Conservation (phyloP, 30 jellyfish, hydroid and myxozoan species). For the Turritopsis rubra region DNA sequence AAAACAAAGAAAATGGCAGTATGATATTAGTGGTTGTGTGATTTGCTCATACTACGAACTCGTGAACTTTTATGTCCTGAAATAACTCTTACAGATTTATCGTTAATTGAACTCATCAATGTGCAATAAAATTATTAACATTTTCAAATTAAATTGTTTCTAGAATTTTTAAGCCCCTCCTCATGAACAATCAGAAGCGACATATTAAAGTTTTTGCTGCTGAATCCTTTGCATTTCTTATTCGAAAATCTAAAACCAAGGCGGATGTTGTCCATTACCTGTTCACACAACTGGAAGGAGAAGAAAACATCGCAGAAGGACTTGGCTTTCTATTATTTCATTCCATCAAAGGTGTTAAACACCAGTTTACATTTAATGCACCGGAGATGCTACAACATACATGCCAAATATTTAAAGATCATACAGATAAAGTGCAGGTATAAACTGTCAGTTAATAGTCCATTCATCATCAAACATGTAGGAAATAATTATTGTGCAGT, state of each 20-base stretch:
- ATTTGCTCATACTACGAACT: no score
- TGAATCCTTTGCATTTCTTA: slow-evolving; percentile 63
- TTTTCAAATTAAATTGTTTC: background rate
- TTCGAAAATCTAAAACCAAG: slow-evolving; percentile 44
- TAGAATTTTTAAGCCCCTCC: slow-evolving; percentile 51
- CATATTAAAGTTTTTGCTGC: slow-evolving; percentile 73
- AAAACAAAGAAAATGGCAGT: no score
- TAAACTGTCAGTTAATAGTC: background rate
- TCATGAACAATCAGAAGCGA: slow-evolving; percentile 39
- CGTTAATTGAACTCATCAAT: no score
- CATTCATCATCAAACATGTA: no score
- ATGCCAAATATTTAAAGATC: background rate
- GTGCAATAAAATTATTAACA: background rate
- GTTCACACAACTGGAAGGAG: slow-evolving; percentile 26
- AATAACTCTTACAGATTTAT: no score
- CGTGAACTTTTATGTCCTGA: no score
- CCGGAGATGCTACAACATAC: slow-evolving; percentile 26
- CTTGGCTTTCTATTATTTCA: slow-evolving; percentile 58
- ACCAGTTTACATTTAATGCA: slow-evolving; percentile 43
- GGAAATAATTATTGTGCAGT: no score
- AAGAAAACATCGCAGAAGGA: slow-evolving; percentile 47
- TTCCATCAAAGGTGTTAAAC: slow-evolving; percentile 54
- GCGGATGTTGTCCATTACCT: slow-evolving; percentile 21
- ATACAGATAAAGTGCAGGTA: background rate
- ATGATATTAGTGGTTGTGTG: no score